A percentile compares a stretch with the other conserved stretches of the same genome.
These are phyloP conservation scores for Cepaea nemoralis DNA, from an alignment of 1,140 invertebrate genomes.

Conservation along the genomic window DNA sequence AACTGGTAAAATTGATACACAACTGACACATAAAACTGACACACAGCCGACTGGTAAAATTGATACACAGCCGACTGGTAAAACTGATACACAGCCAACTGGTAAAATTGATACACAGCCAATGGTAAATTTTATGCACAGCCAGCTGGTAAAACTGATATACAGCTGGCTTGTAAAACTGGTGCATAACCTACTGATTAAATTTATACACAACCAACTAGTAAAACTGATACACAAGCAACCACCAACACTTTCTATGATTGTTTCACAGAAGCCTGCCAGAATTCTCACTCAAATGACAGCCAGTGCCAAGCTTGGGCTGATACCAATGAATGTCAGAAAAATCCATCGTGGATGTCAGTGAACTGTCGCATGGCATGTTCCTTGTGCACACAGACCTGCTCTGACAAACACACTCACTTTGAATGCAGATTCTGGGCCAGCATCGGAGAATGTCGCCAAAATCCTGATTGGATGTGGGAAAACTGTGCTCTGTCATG, in stretches of 20 bases:
- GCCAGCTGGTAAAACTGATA: no score
- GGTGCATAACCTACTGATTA: no score
- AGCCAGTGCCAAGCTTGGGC: constrained; percentile 52
- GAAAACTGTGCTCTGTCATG: constrained; percentile 64
- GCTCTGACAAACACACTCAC: constrained; percentile 39
- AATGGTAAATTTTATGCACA: no score
- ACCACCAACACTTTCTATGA: not conserved
- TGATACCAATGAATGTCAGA: constrained; percentile 49
- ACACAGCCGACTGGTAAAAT: no score
- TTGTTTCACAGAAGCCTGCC: constrained; percentile 17
- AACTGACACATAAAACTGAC: no score
- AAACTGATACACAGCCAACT: no score
- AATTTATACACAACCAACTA: not conserved
- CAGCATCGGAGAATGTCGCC: constrained; percentile 56
- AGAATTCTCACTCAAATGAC: constrained; percentile 24
- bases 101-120: no score
- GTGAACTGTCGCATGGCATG: constrained; percentile 56
- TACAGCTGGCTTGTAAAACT: no score
- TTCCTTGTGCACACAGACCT: constrained; percentile 45
- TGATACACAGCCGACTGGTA: no score
- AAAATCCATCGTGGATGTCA: constrained; percentile 61
- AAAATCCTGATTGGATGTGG: constrained; percentile 61
- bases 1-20: no score
- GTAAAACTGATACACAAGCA: no score
- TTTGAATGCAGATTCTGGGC: constrained; percentile 60